Evolutionary conservation across 2,888 invertebrate genomes (phyloP).

Genomic region (Lobophora halterata): DNA sequence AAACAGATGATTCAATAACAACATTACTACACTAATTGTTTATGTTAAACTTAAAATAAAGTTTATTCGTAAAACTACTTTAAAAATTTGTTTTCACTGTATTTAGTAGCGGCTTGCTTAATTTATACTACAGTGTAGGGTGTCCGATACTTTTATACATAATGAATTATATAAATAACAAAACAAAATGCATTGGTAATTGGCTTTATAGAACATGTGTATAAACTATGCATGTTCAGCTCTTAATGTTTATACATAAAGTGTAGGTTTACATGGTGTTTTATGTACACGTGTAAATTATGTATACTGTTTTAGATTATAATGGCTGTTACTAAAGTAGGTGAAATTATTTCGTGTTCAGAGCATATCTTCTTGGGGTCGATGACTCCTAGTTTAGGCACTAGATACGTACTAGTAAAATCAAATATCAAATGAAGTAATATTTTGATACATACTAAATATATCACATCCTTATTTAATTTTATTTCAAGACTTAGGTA

Average conservation of each 20-base stretch:
- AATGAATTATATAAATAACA: slow-evolving; percentile 62
- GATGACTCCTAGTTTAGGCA: slow-evolving; percentile 37
- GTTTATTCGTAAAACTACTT: too few relatives aligned
- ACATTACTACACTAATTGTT: too few relatives aligned
- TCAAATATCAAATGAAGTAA: too few relatives aligned
- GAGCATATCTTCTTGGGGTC: slow-evolving; percentile 60
- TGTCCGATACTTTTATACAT: slow-evolving; percentile 42
- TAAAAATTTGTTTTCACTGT: slow-evolving; percentile 4
- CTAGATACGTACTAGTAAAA: slow-evolving; percentile 44
- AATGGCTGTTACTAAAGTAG: slow-evolving; percentile 63
- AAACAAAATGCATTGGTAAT: slow-evolving; percentile 80
- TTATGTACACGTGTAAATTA: slow-evolving; percentile 49
- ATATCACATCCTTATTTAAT: too few relatives aligned
- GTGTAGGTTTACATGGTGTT: slow-evolving; percentile 51
- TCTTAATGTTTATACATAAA: slow-evolving; percentile 69
- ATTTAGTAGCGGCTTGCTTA: slow-evolving; percentile 26
- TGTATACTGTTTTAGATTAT: slow-evolving; percentile 61
- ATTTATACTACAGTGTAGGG: slow-evolving; percentile 32
- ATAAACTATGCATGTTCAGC: slow-evolving; percentile 66
- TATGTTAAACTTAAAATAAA: too few relatives aligned
- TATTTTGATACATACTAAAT: too few relatives aligned
- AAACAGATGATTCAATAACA: too few relatives aligned
- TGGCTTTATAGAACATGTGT: slow-evolving; percentile 80
- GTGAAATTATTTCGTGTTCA: slow-evolving; percentile 68
- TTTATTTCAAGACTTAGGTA: too few relatives aligned